Evolutionary conservation across 2,888 invertebrate genomes (phyloP), one percentile per base, ranked within the genome.

Genomic region (Chalcosyrphus nemorum): DNA sequence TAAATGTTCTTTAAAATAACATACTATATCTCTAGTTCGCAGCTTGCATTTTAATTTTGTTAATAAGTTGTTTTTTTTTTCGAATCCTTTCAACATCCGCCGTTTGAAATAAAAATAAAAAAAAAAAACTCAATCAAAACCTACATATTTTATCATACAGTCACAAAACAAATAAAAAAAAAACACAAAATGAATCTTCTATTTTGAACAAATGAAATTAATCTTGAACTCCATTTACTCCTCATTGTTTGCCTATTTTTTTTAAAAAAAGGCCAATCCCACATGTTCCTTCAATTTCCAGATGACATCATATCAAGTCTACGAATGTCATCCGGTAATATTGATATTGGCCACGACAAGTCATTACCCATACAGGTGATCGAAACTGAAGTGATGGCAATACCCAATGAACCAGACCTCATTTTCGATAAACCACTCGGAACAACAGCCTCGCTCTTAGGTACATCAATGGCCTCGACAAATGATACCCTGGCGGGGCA

Each of bases 281-380:
- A 74, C 80, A 78, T 84, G 84, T 84, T 84, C 80, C 80, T 84
- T 84, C 84, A 84, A 74, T 84, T 84, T 84, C 84, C 84, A 84
- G 84, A 80, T 80, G 84, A 84, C 80, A 68, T 84, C 80, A 84
- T 84, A 75, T 84, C 84, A 70, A 84, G 80, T 54, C 68, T 84
- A 5, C 74, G 84, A 43, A 66, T 84, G 63, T 84, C 84, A 80
- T 75, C 80, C 21, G 70, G 65, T 21, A 80, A 24, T 35, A 84
- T 80, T 59, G 84, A 84, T 80, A 80, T 84, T 38, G 72, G 84
- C 41, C 80, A 84, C 52, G 74, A 84, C 24, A 84, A 84, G 38
- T 75, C 74, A 9, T 38, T 84, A 43, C 80, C 84, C 13, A 78
- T 84, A 52, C 84, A 76, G 66, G 84, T 84, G 66, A 80, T 84